Conservation (phyloP, 2,888 invertebrate species). For the Galeopsomyia nigrocyanea region DNA sequence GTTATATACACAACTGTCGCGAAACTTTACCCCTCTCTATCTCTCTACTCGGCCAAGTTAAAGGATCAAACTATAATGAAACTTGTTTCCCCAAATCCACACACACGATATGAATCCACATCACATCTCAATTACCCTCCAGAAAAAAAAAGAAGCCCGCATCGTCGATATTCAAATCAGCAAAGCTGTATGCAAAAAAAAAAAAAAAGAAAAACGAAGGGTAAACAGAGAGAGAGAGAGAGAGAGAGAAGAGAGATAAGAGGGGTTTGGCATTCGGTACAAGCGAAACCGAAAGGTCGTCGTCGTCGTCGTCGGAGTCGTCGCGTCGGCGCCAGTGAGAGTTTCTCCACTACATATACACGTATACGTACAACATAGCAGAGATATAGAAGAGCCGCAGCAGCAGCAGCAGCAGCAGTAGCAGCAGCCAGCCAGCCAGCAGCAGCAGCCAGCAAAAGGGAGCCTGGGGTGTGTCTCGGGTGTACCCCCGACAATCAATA, state of each 20-base stretch:
- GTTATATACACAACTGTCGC: no score
- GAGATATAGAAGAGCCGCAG: background rate
- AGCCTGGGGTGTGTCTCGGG: conserved; percentile 45
- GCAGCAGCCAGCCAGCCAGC: conserved; percentile 34
- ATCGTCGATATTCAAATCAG: no score
- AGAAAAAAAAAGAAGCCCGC: no score
- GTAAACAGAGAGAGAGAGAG: conserved; percentile 49
- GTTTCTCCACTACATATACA: conserved; percentile 17
- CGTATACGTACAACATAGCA: no score
- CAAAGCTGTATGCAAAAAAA: conserved; percentile 30
- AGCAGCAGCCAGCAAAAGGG: background rate
- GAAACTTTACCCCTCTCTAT: no score
- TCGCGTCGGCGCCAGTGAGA: conserved; percentile 30
- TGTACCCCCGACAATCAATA: conserved; percentile 65
- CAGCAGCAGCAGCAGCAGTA: background rate
- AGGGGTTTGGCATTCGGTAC: conserved; percentile 12
- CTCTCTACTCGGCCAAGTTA: no score
- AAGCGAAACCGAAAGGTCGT: conserved; percentile 5
- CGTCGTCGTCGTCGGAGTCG: background rate
- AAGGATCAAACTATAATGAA: no score
- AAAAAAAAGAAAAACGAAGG: conserved; percentile 44
- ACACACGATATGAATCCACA: no score
- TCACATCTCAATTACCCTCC: no score
- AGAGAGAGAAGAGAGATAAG: conserved; percentile 18
- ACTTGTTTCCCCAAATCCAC: no score